These are phyloP conservation scores for Pachycephala philippinensis DNA, from an alignment of 2,113 vertebrate species.

Conservation along the genomic window DNA sequence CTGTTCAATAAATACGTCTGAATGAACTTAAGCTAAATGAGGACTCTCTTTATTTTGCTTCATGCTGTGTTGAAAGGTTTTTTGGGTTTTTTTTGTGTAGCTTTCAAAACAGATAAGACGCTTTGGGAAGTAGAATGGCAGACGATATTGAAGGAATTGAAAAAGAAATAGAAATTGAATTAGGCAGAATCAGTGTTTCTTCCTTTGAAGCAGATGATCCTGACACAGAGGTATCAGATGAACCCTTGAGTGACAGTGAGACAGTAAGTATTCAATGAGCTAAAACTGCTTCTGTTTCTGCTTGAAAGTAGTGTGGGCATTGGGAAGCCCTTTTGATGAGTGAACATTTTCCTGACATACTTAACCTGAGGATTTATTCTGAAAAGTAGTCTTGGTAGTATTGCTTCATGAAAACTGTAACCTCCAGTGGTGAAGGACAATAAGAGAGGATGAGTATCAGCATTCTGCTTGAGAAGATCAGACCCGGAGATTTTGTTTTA, in stretches of 20 bases:
- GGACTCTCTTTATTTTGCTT: background rate
- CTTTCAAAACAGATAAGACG: background rate
- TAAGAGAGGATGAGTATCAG: background rate
- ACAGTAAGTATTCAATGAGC: constrained; percentile 47
- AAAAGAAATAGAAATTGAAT: constrained; percentile 70
- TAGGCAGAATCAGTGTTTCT: constrained; percentile 65
- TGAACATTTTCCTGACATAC: background rate
- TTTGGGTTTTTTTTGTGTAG: background rate
- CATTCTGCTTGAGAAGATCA: background rate
- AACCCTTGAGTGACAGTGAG: constrained; percentile 41
- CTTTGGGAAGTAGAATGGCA: constrained; percentile 35
- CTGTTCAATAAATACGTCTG: background rate
- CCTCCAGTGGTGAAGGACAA: background rate
- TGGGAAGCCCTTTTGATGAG: background rate
- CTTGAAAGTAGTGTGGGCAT: background rate
- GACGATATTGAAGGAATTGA: constrained; percentile 35
- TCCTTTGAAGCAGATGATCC: constrained; percentile 60
- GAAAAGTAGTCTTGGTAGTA: background rate
- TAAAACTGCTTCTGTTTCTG: background rate
- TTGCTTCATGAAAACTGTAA: background rate
- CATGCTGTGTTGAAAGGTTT: background rate
- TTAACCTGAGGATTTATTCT: background rate
- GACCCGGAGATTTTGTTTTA: background rate
- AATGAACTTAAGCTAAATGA: background rate
- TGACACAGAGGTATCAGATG: constrained; percentile 53